Percentiles rank a stretch among this genome's conserved stretches.
These are phyloP conservation scores for Zeuzera pyrina DNA, from an alignment of 2,888 invertebrate genomes.

Conservation along the genomic window DNA sequence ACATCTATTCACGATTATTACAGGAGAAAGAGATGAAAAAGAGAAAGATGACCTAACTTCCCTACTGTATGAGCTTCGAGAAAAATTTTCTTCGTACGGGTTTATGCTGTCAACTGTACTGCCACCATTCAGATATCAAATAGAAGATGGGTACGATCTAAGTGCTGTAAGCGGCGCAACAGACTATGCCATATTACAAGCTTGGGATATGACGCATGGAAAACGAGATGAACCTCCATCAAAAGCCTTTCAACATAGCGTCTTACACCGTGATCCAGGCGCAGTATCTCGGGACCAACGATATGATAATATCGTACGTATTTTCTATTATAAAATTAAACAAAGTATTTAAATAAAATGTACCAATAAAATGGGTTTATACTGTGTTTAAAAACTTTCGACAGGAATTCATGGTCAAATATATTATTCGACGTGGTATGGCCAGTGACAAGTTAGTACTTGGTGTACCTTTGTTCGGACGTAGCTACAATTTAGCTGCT, in stretches of 20 bases:
- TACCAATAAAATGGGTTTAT: too few relatives aligned
- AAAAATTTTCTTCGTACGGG: slow-evolving; percentile 71
- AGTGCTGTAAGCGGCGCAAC: slow-evolving; percentile 72
- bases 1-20: too few relatives aligned
- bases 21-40: slow-evolving; percentile 57
- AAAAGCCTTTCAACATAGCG: slow-evolving; percentile 59
- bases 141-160: slow-evolving; percentile 79
- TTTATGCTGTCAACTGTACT: slow-evolving; percentile 73
- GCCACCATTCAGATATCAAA: slow-evolving; percentile 73
- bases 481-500: slow-evolving; percentile 77
- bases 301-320: slow-evolving; percentile 58
- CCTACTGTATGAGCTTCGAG: slow-evolving; percentile 74
- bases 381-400: background rate
- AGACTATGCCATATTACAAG: slow-evolving; percentile 79
- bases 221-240: slow-evolving; percentile 56
- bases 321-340: background rate
- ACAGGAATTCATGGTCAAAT: slow-evolving; percentile 79
- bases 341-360: too few relatives aligned
- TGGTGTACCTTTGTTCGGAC: slow-evolving; percentile 82
- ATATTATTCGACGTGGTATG: slow-evolving; percentile 76
- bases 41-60: slow-evolving; percentile 72
- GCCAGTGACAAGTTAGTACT: slow-evolving; percentile 78
- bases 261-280: slow-evolving; percentile 63
- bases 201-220: slow-evolving; percentile 72
- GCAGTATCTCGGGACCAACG: slow-evolving; percentile 51